These are phyloP conservation scores for Agrochola circellaris DNA, from an alignment of 2,888 invertebrate genomes.

Conservation along the genomic window DNA sequence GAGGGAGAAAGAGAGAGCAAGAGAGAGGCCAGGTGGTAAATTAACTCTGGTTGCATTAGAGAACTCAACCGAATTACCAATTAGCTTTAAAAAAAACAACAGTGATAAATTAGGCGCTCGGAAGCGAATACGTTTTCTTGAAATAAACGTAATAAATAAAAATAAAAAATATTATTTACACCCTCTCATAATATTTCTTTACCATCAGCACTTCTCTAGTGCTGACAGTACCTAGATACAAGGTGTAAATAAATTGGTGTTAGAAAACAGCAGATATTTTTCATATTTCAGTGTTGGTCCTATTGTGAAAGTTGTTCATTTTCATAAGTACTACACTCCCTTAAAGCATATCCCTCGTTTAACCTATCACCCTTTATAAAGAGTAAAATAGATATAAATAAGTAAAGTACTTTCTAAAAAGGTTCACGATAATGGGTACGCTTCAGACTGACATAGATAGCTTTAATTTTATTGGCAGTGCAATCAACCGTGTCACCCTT, in stretches of 20 bases:
- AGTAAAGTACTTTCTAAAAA: conserved; percentile 1
- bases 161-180: too few species aligned
- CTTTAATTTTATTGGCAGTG: conserved; percentile 35
- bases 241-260: too few species aligned
- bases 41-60: too few species aligned
- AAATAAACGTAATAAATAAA: too few species aligned
- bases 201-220: too few species aligned
- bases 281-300: background rate
- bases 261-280: background rate
- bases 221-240: background rate
- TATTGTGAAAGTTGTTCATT: background rate
- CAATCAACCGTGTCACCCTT: conserved; percentile 31
- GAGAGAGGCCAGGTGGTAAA: too few species aligned
- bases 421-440: conserved; percentile 2
- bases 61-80: too few species aligned
- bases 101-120: too few species aligned
- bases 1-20: too few species aligned
- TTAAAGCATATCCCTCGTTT: background rate
- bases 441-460: conserved; percentile 28
- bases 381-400: background rate
- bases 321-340: background rate
- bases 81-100: too few species aligned
- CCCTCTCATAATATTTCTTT: too few species aligned
- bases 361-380: background rate
- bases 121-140: too few species aligned